phyloP scores from a whole-genome alignment of 2,888 invertebrate species.

The Ophion ventricosus region DNA sequence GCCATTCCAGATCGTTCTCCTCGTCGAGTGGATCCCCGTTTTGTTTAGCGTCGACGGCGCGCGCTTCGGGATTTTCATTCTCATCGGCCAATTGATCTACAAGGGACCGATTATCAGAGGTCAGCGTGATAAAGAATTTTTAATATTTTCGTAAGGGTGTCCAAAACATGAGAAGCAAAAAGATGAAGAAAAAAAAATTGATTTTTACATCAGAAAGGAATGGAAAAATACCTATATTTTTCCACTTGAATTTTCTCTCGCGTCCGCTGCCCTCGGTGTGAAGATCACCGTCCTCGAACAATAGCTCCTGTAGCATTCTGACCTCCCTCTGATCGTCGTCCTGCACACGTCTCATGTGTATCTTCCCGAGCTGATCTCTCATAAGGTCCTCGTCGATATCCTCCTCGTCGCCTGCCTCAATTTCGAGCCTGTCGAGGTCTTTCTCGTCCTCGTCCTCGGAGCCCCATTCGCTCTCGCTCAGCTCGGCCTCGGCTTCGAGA shows the following conservation, averaged over 20 bases:
- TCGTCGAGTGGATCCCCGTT: conserved; percentile 87
- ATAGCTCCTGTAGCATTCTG: conserved; percentile 91
- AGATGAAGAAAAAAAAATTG: not conserved
- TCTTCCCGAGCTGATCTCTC: conserved; percentile 91
- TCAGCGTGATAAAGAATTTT: not conserved
- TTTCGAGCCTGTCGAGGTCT: conserved; percentile 91
- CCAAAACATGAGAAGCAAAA: not conserved
- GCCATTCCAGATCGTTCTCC: conserved; percentile 90
- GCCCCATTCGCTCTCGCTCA: conserved; percentile 95
- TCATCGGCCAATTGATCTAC: conserved; percentile 81
- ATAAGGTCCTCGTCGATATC: conserved; percentile 92
- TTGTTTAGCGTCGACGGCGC: conserved; percentile 77
- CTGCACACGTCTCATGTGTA: conserved; percentile 93
- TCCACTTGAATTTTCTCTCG: conserved; percentile 94
- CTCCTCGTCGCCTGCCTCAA: conserved; percentile 93
- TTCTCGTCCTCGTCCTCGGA: conserved; percentile 95
- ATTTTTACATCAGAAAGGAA: not conserved
- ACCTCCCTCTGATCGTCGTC: conserved; percentile 96
- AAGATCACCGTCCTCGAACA: conserved; percentile 95
- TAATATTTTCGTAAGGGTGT: not conserved
- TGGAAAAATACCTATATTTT: conserved; percentile 86
- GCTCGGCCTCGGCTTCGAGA: conserved; percentile 95
- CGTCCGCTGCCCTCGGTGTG: conserved; percentile 90
- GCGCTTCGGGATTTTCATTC: conserved; percentile 75
- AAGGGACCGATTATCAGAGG: conserved; percentile 63